These are phyloP conservation scores for Caenorhabditis briggsae DNA, from an alignment of 1,140 invertebrate species.

Conservation along the genomic window DNA sequence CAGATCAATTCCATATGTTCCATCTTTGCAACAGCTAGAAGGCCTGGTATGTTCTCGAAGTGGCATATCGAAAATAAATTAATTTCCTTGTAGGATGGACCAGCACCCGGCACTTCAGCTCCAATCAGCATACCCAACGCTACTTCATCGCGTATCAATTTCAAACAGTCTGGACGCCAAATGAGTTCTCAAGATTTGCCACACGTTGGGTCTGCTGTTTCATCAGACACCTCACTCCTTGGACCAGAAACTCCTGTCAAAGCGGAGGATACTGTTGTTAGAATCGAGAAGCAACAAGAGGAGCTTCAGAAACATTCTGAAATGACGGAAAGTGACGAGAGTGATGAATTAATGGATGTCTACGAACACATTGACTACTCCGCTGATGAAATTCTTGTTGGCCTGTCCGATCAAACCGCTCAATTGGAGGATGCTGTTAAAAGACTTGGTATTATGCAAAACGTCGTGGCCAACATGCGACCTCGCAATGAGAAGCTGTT, in stretches of 20 bases:
- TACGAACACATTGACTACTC: constrained; percentile 26
- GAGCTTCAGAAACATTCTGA: background rate
- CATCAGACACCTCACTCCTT: constrained; percentile 19
- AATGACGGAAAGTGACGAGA: constrained; percentile 15
- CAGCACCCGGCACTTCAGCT: constrained; percentile 6
- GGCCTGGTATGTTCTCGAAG: background rate
- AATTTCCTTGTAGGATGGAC: background rate
- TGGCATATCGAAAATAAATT: background rate
- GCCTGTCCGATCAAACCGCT: constrained; percentile 2
- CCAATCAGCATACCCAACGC: constrained; percentile 38
- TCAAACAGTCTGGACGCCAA: constrained; percentile 35
- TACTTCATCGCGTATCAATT: background rate
- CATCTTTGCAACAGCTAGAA: constrained; percentile 24
- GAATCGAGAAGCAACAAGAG: background rate
- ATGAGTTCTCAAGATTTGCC: constrained; percentile 23
- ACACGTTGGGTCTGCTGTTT: constrained; percentile 29
- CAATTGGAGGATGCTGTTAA: constrained; percentile 26
- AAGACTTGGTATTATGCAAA: constrained; percentile 5
- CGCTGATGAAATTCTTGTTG: background rate
- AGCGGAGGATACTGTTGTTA: background rate
- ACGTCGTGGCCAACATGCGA: background rate
- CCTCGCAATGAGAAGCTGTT: constrained; percentile 13
- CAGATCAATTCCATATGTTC: constrained; percentile 45
- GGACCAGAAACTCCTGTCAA: constrained; percentile 27
- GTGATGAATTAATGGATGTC: constrained; percentile 19